A percentile compares a stretch with the other conserved stretches of the same genome.
Evolutionary conservation across 2,888 invertebrate species (phyloP).

Genomic region (Lingula anatina): DNA sequence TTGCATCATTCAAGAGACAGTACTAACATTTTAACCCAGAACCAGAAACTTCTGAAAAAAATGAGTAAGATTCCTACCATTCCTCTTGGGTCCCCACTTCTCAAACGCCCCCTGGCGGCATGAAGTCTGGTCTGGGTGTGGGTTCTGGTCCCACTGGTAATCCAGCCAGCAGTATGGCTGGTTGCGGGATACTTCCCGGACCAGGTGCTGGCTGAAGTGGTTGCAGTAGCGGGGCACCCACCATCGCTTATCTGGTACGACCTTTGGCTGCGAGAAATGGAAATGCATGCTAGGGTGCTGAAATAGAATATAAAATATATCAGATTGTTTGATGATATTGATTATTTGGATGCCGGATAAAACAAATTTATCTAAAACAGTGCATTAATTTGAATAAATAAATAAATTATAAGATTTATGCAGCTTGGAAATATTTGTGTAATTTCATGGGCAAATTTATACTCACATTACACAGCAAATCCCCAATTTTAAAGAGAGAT

Average conservation of each 20-base stretch:
- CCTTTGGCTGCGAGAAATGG: conserved; percentile 15
- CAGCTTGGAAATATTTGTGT: too few species aligned
- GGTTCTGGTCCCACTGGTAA: conserved; percentile 29
- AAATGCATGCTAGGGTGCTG: conserved; percentile 32
- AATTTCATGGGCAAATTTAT: too few species aligned
- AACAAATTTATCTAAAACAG: too few species aligned
- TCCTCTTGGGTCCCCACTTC: conserved; percentile 47
- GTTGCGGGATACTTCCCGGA: conserved; percentile 24
- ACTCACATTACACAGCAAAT: too few species aligned
- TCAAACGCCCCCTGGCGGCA: conserved; percentile 40
- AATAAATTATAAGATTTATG: too few species aligned
- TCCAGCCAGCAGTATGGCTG: conserved; percentile 39
- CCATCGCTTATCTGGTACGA: conserved; percentile 22
- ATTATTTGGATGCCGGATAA: neutral
- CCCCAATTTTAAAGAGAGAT: too few species aligned
- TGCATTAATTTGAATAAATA: too few species aligned
- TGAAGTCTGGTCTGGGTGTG: conserved; percentile 36
- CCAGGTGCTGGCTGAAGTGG: conserved; percentile 30
- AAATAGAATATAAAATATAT: conserved; percentile 3
- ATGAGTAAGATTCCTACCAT: conserved; percentile 33
- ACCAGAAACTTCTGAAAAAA: too few species aligned
- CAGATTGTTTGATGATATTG: neutral
- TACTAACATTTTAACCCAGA: too few species aligned
- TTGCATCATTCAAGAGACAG: neutral
- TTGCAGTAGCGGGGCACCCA: conserved; percentile 31